Base-by-base conservation (phyloP, 2,113 vertebrate species). In the Patagioenas fasciata region DNA sequence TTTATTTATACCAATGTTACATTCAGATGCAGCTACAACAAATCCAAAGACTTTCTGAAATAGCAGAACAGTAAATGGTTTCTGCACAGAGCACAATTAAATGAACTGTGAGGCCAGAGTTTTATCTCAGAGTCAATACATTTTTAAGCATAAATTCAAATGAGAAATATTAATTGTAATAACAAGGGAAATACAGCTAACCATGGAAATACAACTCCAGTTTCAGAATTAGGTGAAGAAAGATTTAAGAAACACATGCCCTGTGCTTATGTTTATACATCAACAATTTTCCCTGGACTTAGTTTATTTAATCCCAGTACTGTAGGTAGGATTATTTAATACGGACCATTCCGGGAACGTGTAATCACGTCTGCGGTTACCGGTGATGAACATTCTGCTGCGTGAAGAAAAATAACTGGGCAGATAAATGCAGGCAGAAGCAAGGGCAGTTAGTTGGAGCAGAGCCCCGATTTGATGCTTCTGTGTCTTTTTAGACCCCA, bases 1-100 rank as follows among this genome's bases (percentile, higher is more conserved):
- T 96, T 90, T 95, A 89, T 96, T 96, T 96, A 95, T 73, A 95
- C 89, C 74, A 96, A 47, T 89, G 95, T 73, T 86, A 71, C 81
- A 93, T 78, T 89, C 72, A 70, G 83, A 94, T 93, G 81, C 80
- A 88, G 70, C 81, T 91, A 80, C 64, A 91, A 87, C 42, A 90
- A 96, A 93, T 84, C 36, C 87, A 75, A 93, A 72, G 88, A 79
- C 95, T 93, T 93, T 85, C 91, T 73, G 77, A 88, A 91, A 93
- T 19, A 91, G 94, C 71, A 77, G 67, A 94, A 72, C 83, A 89
- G 71, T 82, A 89, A 94, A 94, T 88, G 80, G 84, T 36, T 93
- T 94, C 62, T 69, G n/a, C 17, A 6, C 77, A 77, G 84, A 91
- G 50, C 91, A 75, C 51, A 91, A 92, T 48, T 72, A 88, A 91